These are phyloP conservation scores for Lytechinus pictus DNA, from an alignment of 35 echinoderm and acorn worm genomes.

Conservation along the genomic window DNA sequence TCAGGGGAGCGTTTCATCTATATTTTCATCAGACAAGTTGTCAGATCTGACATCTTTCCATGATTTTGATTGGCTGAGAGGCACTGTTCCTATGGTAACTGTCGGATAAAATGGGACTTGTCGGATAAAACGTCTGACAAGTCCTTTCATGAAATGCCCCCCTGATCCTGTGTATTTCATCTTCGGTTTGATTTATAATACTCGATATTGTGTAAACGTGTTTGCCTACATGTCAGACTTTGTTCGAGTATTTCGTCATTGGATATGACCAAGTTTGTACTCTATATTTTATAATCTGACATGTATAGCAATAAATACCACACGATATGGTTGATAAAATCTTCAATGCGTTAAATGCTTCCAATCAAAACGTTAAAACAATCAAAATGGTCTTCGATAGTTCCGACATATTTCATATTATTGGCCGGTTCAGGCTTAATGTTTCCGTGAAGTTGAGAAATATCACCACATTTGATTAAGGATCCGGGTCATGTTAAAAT, in stretches of 20 bases:
- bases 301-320: not conserved
- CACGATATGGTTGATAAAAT: not conserved
- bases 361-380: not conserved
- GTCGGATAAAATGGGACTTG: too few relatives aligned
- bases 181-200: not conserved
- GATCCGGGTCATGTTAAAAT: not conserved
- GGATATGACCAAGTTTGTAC: not conserved
- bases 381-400: too few relatives aligned
- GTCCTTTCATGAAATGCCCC: not conserved
- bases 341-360: not conserved
- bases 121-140: too few relatives aligned
- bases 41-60: too few relatives aligned
- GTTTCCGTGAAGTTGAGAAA: not conserved
- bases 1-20: too few relatives aligned
- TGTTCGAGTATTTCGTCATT: not conserved
- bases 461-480: not conserved
- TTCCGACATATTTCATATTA: not conserved
- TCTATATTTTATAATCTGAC: not conserved
- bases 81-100: too few relatives aligned
- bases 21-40: too few relatives aligned
- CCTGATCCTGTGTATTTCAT: not conserved
- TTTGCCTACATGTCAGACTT: not conserved
- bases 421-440: not conserved
- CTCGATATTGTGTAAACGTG: not conserved
- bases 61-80: too few relatives aligned